These are phyloP conservation scores for Geococcyx californianus DNA, from an alignment of 2,113 vertebrate genomes.

Conservation along the genomic window DNA sequence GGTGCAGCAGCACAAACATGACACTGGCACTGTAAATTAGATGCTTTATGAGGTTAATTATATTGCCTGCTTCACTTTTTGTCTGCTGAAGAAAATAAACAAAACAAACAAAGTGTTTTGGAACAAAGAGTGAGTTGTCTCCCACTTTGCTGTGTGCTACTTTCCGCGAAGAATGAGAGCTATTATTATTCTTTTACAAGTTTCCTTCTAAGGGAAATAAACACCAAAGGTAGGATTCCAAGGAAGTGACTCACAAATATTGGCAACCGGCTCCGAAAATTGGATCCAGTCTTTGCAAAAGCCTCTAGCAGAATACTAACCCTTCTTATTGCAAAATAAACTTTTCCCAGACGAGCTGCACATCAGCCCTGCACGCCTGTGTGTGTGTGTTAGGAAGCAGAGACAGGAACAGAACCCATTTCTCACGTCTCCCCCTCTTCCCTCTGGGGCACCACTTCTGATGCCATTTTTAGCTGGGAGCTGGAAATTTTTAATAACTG, in stretches of 20 bases:
- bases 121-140: conserved; percentile 78
- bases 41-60: conserved; percentile 30
- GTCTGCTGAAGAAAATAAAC: conserved; percentile 64
- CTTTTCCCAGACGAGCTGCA: conserved; percentile 57
- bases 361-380: background rate
- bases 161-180: conserved; percentile 68
- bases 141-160: conserved; percentile 52
- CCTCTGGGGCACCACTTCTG: conserved; percentile 12
- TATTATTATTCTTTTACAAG: conserved; percentile 80
- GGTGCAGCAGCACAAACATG: background rate
- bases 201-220: conserved; percentile 91
- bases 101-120: conserved; percentile 70
- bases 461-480: conserved; percentile 66
- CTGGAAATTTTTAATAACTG: conserved; percentile 58
- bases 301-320: conserved; percentile 45
- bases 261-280: conserved; percentile 78
- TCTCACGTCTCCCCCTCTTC: background rate
- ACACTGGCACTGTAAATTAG: background rate
- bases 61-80: background rate
- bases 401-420: conserved; percentile 7
- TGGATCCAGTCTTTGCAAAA: conserved; percentile 74
- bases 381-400: background rate
- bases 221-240: conserved; percentile 90
- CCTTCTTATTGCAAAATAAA: conserved; percentile 61
- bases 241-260: conserved; percentile 86